These are phyloP conservation scores for Collichthys lucidus DNA, from an alignment of 2,113 vertebrate species.

Conservation along the genomic window DNA sequence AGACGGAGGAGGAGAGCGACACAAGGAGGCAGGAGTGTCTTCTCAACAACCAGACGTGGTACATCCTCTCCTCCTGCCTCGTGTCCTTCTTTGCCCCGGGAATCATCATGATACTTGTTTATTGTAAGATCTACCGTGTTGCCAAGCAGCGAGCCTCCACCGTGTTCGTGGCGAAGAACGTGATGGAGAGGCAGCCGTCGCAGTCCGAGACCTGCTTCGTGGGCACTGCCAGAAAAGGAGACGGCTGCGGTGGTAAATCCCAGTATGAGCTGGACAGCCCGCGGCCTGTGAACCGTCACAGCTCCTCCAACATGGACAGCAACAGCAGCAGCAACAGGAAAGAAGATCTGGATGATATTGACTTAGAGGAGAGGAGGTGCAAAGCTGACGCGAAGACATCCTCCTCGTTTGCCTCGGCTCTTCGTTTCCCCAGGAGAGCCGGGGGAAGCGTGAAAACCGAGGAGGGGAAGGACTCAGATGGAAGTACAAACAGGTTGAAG, in stretches of 20 bases:
- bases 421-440: conserved; percentile 59
- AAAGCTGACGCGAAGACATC: conserved; percentile 53
- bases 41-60: conserved; percentile 90
- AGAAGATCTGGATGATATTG: conserved; percentile 81
- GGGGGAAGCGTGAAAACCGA: conserved; percentile 46
- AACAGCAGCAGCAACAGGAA: conserved; percentile 65
- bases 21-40: conserved; percentile 76
- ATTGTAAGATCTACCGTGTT: conserved; percentile 89
- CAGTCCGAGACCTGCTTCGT: conserved; percentile 80
- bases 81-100: conserved; percentile 90
- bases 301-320: conserved; percentile 53
- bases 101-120: conserved; percentile 89
- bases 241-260: background rate
- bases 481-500: conserved; percentile 31
- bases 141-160: conserved; percentile 83
- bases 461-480: conserved; percentile 36
- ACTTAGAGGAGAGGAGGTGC: conserved; percentile 77
- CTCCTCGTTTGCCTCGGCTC: conserved; percentile 60
- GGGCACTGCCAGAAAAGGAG: conserved; percentile 17
- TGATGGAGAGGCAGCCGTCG: conserved; percentile 65
- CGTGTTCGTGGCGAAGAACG: conserved; percentile 81
- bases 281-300: conserved; percentile 45
- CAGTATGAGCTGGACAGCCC: conserved; percentile 67
- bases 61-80: conserved; percentile 88
- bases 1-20: background rate